These are phyloP conservation scores for Drosophila infuscata DNA, from an alignment of 2,888 invertebrate genomes.

Conservation along the genomic window DNA sequence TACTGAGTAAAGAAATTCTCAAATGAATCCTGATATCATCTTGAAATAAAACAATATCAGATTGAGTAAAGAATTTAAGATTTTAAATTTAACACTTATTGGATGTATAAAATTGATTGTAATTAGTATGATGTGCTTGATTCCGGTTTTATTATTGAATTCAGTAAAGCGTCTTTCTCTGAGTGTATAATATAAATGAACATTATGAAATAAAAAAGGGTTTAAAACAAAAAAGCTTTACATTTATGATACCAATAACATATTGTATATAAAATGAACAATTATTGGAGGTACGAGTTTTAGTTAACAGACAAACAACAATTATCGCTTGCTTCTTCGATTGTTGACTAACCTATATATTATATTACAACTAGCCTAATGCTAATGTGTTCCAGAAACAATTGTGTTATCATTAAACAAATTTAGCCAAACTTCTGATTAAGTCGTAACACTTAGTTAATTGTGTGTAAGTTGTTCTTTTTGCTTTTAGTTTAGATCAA, in stretches of 20 bases:
- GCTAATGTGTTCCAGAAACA: slow-evolving; percentile 73
- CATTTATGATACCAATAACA: slow-evolving; percentile 29
- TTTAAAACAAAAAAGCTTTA: slow-evolving; percentile 70
- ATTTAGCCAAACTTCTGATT: slow-evolving; percentile 72
- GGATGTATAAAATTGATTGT: neutral
- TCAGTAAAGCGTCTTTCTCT: neutral
- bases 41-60: neutral
- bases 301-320: slow-evolving; percentile 19
- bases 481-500: slow-evolving; percentile 65
- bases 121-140: neutral
- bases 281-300: slow-evolving; percentile 17
- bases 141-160: neutral
- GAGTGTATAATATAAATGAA: slow-evolving; percentile 19
- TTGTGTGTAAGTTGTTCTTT: slow-evolving; percentile 29
- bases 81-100: neutral
- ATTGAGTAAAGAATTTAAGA: neutral
- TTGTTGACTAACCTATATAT: slow-evolving; percentile 35
- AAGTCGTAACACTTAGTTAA: slow-evolving; percentile 46
- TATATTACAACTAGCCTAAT: slow-evolving; percentile 53
- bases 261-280: slow-evolving; percentile 43
- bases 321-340: slow-evolving; percentile 29
- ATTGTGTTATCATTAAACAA: slow-evolving; percentile 64
- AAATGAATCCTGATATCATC: slow-evolving; percentile 1
- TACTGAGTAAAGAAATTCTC: neutral
- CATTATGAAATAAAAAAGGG: slow-evolving; percentile 47